Evolutionary conservation across 2,797 vertebrate genomes (phyloP).

Genomic region (Melanotaenia boesemani): DNA sequence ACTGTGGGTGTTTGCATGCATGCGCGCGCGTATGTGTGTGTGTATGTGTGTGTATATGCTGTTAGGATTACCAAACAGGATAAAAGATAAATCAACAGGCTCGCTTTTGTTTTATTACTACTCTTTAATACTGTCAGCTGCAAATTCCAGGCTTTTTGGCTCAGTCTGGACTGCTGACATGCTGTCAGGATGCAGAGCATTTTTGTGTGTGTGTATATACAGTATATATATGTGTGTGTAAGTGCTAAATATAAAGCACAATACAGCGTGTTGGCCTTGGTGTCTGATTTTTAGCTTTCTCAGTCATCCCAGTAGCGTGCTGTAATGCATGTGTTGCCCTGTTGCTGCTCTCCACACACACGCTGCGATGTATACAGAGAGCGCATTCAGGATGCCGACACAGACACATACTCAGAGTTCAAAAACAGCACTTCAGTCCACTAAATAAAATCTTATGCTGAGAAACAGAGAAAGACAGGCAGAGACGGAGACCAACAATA

Average conservation of each 20-base stretch:
- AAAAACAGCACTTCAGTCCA: conserved; percentile 59
- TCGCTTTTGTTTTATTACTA: conserved; percentile 38
- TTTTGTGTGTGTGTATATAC: neutral
- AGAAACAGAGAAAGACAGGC: conserved; percentile 39
- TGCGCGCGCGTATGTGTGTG: conserved; percentile 17
- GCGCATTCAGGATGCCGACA: conserved; percentile 35
- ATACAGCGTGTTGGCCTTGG: conserved; percentile 28
- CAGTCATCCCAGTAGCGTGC: conserved; percentile 26
- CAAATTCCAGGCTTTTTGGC: conserved; percentile 15
- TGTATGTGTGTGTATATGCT: conserved; percentile 14
- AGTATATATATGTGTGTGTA: neutral
- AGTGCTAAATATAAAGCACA: conserved; percentile 29
- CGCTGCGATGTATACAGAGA: conserved; percentile 44
- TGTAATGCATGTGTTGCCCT: conserved; percentile 17
- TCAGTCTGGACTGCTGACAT: conserved; percentile 47
- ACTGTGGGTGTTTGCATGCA: conserved; percentile 22
- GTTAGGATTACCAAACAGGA: conserved; percentile 43
- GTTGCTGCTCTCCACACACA: conserved; percentile 25
- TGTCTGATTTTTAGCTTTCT: conserved; percentile 46
- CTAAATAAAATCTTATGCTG: conserved; percentile 60
- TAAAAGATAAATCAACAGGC: conserved; percentile 49
- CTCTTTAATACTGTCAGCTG: conserved; percentile 32
- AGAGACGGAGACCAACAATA: conserved; percentile 56
- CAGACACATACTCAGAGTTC: conserved; percentile 34
- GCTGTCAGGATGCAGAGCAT: conserved; percentile 29